Conservation (phyloP, 2,113 vertebrate genomes). For the Pelobates fuscus region DNA sequence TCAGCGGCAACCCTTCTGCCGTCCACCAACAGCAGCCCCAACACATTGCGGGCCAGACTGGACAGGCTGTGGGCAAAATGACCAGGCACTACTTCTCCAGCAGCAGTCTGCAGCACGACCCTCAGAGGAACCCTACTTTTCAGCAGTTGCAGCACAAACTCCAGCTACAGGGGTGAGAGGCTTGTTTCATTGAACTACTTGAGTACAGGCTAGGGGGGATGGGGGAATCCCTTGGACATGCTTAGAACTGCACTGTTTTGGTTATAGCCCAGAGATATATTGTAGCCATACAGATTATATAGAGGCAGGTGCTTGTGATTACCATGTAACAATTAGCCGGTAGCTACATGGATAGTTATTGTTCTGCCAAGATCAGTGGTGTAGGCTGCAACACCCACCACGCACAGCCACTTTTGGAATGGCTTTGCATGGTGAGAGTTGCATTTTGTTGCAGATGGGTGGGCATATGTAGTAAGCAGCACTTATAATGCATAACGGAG, state of each 20-base stretch:
- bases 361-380: background rate
- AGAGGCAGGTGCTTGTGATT: background rate
- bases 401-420: too few species aligned
- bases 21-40: slow-evolving; percentile 54
- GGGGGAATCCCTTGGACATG: background rate
- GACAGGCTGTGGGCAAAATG: slow-evolving; percentile 63
- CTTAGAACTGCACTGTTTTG: slow-evolving; percentile 9
- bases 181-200: background rate
- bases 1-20: slow-evolving; percentile 55
- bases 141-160: slow-evolving; percentile 66
- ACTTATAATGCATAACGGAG: background rate
- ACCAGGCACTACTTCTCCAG: slow-evolving; percentile 58
- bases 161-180: slow-evolving; percentile 68
- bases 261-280: slow-evolving; percentile 23
- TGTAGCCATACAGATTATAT: background rate
- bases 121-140: slow-evolving; percentile 58
- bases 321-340: background rate
- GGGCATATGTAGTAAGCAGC: too few species aligned
- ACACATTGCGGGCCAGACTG: slow-evolving; percentile 37
- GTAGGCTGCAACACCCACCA: background rate
- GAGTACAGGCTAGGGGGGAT: background rate
- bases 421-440: too few species aligned
- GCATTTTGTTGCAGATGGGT: too few species aligned
- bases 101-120: slow-evolving; percentile 53
- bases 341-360: background rate